Base-by-base conservation (phyloP, 2,888 invertebrate genomes). In the Dendrolimus pini region DNA sequence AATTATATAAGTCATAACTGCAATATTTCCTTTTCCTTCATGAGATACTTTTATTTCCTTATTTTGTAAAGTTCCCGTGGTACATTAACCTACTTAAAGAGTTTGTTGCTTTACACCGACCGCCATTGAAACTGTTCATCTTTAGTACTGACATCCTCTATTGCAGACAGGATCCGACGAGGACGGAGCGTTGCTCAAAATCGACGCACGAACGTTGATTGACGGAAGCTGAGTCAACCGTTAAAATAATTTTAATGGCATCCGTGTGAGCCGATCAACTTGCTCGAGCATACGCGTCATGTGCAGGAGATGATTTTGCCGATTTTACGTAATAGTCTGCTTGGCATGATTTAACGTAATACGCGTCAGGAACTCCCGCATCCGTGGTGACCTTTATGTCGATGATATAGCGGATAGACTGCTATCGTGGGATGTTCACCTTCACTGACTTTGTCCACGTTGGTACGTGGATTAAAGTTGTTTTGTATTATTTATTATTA, bases 151-250 rank as follows among this genome's bases (percentile, higher is more conserved):
- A 74, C 75, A 78, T 75, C 79, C 78, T 77, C 71, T 62, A 71
- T 77, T 74, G 64, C 66, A 62, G 67, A 64, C 70, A 69, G 73
- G 75, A 72, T 74, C 66, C 59, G 55, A 55, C 73, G 71, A 80
- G 80, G 78, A 78, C 77, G 65, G 59, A 60, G 47, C 12, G 47
- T 65, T 57, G 65, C 70, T 70, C 71, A 66, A 69, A 68, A 69
- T 62, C 63, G 69, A 71, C 30, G 30, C 9, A 47, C 47, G 47
- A 47, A 10, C 70, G 67, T 66, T 63, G 58, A 59, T 62, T 68
- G 68, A 65, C 80, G 83, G 84, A 83, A 77, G 72, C 71, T 71
- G 70, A 74, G 63, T 75, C 70, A 72, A 47, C 47, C 47, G 63
- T 64, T 69, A 60, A 61, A 62, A 61, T 67, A 63, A 66, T 74